Evolutionary conservation across 2,113 vertebrate species (phyloP), one percentile per base, ranked within the genome.

Genomic region (Clinocottus analis): DNA sequence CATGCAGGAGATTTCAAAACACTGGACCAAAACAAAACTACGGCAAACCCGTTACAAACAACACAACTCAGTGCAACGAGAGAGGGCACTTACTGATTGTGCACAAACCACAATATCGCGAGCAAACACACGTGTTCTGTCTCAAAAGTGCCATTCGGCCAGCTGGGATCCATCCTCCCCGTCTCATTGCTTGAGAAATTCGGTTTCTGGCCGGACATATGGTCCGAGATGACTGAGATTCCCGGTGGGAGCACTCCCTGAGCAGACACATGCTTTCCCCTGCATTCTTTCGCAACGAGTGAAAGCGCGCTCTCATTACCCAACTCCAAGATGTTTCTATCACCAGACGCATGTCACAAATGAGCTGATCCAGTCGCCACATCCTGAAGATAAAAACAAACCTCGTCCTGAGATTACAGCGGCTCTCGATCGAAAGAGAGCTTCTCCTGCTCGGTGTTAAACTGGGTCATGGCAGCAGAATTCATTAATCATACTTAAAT

Each of bases 21-120:
- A 89, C 58, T 21, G 14, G 47, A 89, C 85, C 90, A 90, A 90
- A 89, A 90, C 86, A 92, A n/a, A 80, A 88, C 78, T 3, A 37
- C 64, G 55, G 68, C n/a, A 10, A 60, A 31, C 73, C 71, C 45
- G 72, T 69, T 25, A 47, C 10, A 55, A 10, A 70, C 72, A 63
- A 31, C 31, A 19, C 45, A 23, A 23, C 67, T 80, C 41, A 16
- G 53, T 39, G 29, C 60, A 74, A 5, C 4, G n/a, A 43, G 0
- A 72, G 53, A 77, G 13, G 4, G 8, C 2, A 8, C 61, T 65
- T 53, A 67, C 65, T 58, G 56, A 82, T 29, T 51, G 29, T 37
- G 60, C 6, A 47, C 27, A 70, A 17, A 79, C 60, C 27, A 25
- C 35, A 72, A 49, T 14, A 70, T 68, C 16, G 1, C 67, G 13